phyloP scores from a whole-genome alignment of 92 coral and sea anemone species.

The Metridium senile region DNA sequence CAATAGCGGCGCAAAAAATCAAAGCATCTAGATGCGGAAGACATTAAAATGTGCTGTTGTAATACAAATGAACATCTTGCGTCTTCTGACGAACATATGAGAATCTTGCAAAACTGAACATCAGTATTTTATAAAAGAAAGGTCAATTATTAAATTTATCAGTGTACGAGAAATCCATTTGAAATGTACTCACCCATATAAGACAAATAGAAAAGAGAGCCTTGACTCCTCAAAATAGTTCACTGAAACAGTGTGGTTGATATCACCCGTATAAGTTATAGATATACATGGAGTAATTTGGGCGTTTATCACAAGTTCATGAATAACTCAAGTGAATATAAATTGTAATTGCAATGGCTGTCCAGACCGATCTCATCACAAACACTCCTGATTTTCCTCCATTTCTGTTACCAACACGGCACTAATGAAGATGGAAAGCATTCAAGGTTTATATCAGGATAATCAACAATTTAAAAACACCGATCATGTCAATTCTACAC shows the following conservation, averaged over 20 bases:
- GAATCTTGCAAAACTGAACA: background rate
- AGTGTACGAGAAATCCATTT: background rate
- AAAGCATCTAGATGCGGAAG: background rate
- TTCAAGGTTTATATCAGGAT: background rate
- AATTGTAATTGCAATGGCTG: background rate
- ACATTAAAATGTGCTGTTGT: background rate
- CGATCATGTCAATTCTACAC: background rate
- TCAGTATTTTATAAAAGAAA: background rate
- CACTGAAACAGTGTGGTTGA: background rate
- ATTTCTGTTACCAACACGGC: background rate
- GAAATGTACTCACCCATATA: too few relatives aligned
- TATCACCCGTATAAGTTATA: too few relatives aligned
- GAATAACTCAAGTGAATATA: background rate
- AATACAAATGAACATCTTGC: background rate
- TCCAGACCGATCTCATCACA: background rate
- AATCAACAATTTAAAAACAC: background rate
- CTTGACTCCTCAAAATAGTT: too few relatives aligned
- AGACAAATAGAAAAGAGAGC: too few relatives aligned
- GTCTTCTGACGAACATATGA: too few relatives aligned
- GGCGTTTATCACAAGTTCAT: background rate
- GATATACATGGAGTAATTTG: background rate
- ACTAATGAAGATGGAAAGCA: background rate
- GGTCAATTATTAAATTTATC: too few relatives aligned
- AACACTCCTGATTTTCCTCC: background rate
- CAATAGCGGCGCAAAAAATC: background rate